Percentiles rank a stretch among this genome's conserved stretches.
phyloP scores from a whole-genome alignment of 2,797 vertebrate genomes.

The Geotrypetes seraphini region DNA sequence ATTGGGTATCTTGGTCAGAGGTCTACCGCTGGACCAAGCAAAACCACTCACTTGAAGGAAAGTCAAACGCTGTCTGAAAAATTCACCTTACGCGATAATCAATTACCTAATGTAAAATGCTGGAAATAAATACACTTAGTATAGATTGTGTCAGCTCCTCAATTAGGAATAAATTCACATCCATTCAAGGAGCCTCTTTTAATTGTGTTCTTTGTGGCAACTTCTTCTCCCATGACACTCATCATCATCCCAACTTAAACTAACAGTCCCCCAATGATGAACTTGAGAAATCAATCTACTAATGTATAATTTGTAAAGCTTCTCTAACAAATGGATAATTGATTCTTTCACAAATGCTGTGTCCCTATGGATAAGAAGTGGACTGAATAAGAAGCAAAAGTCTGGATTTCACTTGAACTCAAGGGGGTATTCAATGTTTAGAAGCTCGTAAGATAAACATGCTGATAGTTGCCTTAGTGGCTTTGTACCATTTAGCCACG shows the following conservation, averaged over 20 bases:
- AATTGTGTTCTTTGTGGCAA: constrained; percentile 56
- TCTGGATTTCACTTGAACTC: constrained; percentile 23
- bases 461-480: constrained; percentile 18
- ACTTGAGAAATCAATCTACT: constrained; percentile 68
- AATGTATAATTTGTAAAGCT: constrained; percentile 72
- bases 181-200: constrained; percentile 55
- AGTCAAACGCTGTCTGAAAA: constrained; percentile 26
- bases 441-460: constrained; percentile 21
- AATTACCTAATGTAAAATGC: constrained; percentile 53
- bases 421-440: constrained; percentile 30
- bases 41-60: constrained; percentile 39
- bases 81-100: constrained; percentile 42
- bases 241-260: constrained; percentile 54
- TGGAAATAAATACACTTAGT: constrained; percentile 53
- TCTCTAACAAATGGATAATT: constrained; percentile 71
- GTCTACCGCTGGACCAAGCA: constrained; percentile 28
- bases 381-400: constrained; percentile 41
- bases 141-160: constrained; percentile 65
- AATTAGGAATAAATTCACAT: constrained; percentile 58
- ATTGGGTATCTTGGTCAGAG: constrained; percentile 20
- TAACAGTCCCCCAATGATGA: constrained; percentile 40
- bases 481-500: constrained; percentile 30
- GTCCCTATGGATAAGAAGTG: constrained; percentile 50
- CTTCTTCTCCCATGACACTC: constrained; percentile 47
- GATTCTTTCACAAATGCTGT: constrained; percentile 65